Conservation (phyloP, 2,888 invertebrate species). For the Lasiommata megera region DNA sequence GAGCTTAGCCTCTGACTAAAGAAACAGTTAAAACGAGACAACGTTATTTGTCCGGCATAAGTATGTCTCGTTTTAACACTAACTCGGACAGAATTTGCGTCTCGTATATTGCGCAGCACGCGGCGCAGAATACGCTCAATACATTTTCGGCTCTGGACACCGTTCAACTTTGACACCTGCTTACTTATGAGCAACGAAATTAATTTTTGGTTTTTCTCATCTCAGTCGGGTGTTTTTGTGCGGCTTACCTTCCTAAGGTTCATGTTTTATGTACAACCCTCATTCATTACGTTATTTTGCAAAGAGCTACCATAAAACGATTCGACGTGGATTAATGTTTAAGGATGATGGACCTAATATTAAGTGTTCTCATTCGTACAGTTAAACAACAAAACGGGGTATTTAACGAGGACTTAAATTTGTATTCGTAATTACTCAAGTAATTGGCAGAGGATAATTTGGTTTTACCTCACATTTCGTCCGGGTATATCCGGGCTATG, state of each 20-base stretch:
- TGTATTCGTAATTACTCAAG: background rate
- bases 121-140: too few species aligned
- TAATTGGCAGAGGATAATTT: constrained; percentile 12
- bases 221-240: constrained; percentile 3
- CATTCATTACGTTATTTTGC: background rate
- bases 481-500: constrained; percentile 40
- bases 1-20: too few species aligned
- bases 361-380: too few species aligned
- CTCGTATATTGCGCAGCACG: too few species aligned
- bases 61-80: too few species aligned
- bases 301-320: background rate
- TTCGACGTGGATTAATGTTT: background rate
- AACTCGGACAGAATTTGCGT: too few species aligned
- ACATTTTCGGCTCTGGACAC: constrained; percentile 37
- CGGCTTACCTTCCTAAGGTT: background rate
- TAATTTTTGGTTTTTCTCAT: constrained; percentile 14
- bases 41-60: too few species aligned
- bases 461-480: constrained; percentile 23
- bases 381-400: background rate
- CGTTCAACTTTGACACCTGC: constrained; percentile 34
- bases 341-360: background rate
- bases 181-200: constrained; percentile 30
- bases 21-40: too few species aligned
- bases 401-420: background rate
- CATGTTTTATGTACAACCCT: background rate